Percentiles rank a stretch among this genome's conserved stretches.
phyloP scores from a whole-genome alignment of 2,797 vertebrate genomes.

The Chrosomus eos region DNA sequence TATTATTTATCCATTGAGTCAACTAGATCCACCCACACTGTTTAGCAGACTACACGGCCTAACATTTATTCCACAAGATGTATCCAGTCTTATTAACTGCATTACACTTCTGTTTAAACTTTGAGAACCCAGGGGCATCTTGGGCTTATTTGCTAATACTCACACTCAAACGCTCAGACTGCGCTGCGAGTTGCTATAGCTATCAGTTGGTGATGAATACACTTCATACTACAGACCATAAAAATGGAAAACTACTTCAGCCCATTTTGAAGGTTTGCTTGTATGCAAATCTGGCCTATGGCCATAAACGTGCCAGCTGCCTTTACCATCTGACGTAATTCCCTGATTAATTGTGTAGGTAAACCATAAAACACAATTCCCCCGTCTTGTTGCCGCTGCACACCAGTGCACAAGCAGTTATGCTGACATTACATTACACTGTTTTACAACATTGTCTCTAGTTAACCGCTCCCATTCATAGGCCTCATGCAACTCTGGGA shows the following conservation, averaged over 20 bases:
- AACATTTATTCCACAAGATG: background rate
- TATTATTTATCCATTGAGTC: background rate
- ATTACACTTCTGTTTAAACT: slow-evolving; percentile 8
- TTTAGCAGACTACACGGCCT: slow-evolving; percentile 1
- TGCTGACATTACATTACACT: slow-evolving; percentile 20
- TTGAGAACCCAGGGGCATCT: background rate
- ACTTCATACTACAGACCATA: slow-evolving; percentile 10
- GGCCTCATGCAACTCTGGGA: background rate
- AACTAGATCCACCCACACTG: slow-evolving; percentile 1
- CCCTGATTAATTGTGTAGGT: slow-evolving; percentile 49
- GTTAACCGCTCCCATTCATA: background rate
- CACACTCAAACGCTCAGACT: background rate
- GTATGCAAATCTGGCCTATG: slow-evolving; percentile 50
- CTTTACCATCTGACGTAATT: slow-evolving; percentile 41
- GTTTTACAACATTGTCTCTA: slow-evolving; percentile 1
- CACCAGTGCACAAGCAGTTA: slow-evolving; percentile 11
- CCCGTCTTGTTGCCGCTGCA: slow-evolving; percentile 19
- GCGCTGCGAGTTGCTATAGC: background rate
- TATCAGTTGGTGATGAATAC: background rate
- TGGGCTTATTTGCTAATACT: slow-evolving; percentile 2
- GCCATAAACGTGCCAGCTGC: slow-evolving; percentile 41
- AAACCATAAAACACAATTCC: slow-evolving; percentile 43
- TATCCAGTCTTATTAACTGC: slow-evolving; percentile 13
- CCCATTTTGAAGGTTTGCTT: slow-evolving; percentile 36
- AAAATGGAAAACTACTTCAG: background rate